A percentile compares a stretch with the other conserved stretches of the same genome.
These are phyloP conservation scores for Tetraodon nigroviridis DNA, from an alignment of 2,113 vertebrate species.

Conservation along the genomic window DNA sequence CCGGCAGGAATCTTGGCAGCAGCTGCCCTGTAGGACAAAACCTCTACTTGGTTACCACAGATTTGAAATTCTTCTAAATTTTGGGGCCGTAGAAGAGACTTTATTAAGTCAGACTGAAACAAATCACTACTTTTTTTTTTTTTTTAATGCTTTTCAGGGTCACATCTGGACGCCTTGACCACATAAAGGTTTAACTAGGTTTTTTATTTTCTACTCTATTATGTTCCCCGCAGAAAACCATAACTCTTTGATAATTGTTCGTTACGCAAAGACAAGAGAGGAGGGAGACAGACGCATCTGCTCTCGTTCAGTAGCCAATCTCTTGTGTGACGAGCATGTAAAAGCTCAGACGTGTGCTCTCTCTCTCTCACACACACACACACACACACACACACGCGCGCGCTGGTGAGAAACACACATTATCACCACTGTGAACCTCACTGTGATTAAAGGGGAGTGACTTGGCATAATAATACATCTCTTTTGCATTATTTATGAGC, in stretches of 20 bases:
- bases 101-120: too few relatives aligned
- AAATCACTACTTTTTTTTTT: not conserved
- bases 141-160: constrained; percentile 6
- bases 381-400: constrained; percentile 9
- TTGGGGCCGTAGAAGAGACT: too few relatives aligned
- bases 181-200: constrained; percentile 33
- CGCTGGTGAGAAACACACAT: constrained; percentile 4
- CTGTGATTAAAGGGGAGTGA: constrained; percentile 64
- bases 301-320: constrained; percentile 43
- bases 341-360: constrained; percentile 17
- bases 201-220: constrained; percentile 55
- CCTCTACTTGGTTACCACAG: too few relatives aligned
- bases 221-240: constrained; percentile 50
- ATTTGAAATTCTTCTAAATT: too few relatives aligned
- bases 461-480: constrained; percentile 54
- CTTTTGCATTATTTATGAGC: constrained; percentile 64
- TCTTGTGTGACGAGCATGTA: constrained; percentile 37
- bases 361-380: constrained; percentile 12
- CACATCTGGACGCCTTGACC: constrained; percentile 57
- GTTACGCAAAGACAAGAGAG: constrained; percentile 31
- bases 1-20: not conserved
- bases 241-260: constrained; percentile 61
- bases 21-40: too few relatives aligned
- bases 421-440: constrained; percentile 15
- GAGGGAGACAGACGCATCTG: constrained; percentile 50